phyloP scores from a whole-genome alignment of 2,888 invertebrate genomes.

The Lissonota sp. region DNA sequence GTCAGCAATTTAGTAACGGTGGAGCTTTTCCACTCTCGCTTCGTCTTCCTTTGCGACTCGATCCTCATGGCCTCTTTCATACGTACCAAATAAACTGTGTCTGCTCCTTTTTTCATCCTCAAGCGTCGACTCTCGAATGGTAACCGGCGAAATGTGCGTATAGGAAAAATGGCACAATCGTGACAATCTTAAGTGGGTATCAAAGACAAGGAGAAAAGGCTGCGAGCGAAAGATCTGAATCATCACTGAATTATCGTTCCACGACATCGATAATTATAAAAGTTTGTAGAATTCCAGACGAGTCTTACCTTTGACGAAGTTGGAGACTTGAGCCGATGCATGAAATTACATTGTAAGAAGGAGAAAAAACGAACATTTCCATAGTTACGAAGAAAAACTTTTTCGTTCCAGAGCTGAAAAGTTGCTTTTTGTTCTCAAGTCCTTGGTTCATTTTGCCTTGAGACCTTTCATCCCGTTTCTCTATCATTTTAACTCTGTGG shows the following conservation, averaged over 20 bases:
- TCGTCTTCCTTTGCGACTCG: slow-evolving; percentile 43
- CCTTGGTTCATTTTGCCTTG: background rate
- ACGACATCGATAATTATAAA: too few relatives aligned
- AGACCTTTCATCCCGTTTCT: background rate
- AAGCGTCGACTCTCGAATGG: background rate
- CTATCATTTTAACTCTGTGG: slow-evolving; percentile 5
- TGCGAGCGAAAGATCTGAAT: too few relatives aligned
- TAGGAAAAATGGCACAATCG: slow-evolving; percentile 4
- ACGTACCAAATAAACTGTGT: slow-evolving; percentile 3
- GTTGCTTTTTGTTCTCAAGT: background rate
- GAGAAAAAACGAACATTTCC: background rate
- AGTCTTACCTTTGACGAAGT: background rate
- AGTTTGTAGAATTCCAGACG: too few relatives aligned
- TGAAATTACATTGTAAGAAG: background rate
- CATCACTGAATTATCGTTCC: too few relatives aligned
- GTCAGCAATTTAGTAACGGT: slow-evolving; percentile 73
- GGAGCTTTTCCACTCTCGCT: slow-evolving; percentile 35
- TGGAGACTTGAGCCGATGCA: background rate
- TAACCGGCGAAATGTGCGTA: background rate
- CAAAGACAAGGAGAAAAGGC: too few relatives aligned
- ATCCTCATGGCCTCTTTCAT: slow-evolving; percentile 31
- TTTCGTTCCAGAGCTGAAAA: background rate
- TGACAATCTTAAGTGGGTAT: background rate
- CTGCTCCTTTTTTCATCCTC: slow-evolving; percentile 4
- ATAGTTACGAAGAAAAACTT: background rate